Base-by-base conservation (phyloP, 2,113 vertebrate genomes). In the Microtus montanus region DNA sequence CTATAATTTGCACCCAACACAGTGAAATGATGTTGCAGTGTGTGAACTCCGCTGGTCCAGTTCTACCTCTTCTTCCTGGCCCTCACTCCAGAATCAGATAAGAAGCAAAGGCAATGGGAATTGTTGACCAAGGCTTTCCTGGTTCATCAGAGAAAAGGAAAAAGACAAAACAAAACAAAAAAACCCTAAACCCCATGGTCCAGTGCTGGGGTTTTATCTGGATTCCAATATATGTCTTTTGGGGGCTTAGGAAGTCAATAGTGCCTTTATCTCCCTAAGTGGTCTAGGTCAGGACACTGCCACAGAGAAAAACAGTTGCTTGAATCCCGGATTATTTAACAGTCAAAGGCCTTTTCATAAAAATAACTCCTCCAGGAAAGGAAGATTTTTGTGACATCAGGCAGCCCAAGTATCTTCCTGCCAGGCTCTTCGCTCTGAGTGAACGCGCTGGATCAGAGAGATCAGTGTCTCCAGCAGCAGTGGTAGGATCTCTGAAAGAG, bases 281-380 rank as follows among this genome's bases (percentile, higher is more conserved):
- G 68, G 89, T 93, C 80, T 80, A 95, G 80, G 77, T 92, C 84
- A 95, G 90, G 66, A 92, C 68, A 85, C 30, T 89, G 68, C 87
- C 91, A 87, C 58, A 89, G 90, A 96, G 80, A 64, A 96, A 96
- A 96, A 96, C 87, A 95, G 26, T 96, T 91, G 89, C 85, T 94
- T 95, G 89, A 96, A 97, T 95, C 92, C 68, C 49, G 92, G 86
- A 92, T 89, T 92, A 88, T 94, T 47, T 85, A 93, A 83, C 19
- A 93, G 77, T 97, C 87, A 97, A 97, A 96, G 93, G 54, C 61
- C 95, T 97, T 97, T 97, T 97, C 97, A 96, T 96, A 91, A 92
- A 96, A 95, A 92, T 89, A 88, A 89, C 89, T 92, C 75, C 95
- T 93, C 49, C 93, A 93, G 94, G 86, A 96, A 97, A 95, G 87